These are phyloP conservation scores for Eilema caniola DNA, from an alignment of 2,888 invertebrate species.

Conservation along the genomic window DNA sequence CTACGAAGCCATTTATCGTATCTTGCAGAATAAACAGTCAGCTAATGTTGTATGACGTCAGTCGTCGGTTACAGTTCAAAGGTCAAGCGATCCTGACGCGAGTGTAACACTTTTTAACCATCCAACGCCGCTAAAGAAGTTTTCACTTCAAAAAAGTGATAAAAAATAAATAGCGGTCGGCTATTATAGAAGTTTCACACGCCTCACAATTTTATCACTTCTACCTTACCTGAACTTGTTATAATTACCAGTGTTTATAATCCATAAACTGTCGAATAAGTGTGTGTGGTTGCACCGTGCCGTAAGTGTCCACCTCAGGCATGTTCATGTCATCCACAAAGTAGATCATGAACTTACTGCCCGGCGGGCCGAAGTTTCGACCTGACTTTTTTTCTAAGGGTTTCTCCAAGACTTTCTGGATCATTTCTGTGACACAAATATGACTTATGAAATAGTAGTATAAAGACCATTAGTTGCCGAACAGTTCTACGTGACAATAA, in stretches of 20 bases:
- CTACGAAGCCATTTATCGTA: too few relatives aligned
- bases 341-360: slow-evolving; percentile 96
- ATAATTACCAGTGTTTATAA: slow-evolving; percentile 94
- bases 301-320: slow-evolving; percentile 98
- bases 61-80: too few relatives aligned
- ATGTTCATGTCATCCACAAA: slow-evolving; percentile 99
- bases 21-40: too few relatives aligned
- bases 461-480: not conserved
- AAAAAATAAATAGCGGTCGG: too few relatives aligned
- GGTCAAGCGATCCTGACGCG: too few relatives aligned
- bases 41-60: too few relatives aligned
- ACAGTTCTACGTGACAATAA: not conserved
- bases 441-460: not conserved
- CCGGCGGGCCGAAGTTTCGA: slow-evolving; percentile 96
- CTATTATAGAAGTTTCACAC: too few relatives aligned
- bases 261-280: slow-evolving; percentile 97
- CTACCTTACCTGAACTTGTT: too few relatives aligned
- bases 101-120: too few relatives aligned
- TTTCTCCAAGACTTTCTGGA: slow-evolving; percentile 95
- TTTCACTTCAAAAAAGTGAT: too few relatives aligned
- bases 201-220: too few relatives aligned
- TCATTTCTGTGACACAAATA: slow-evolving; percentile 88
- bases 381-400: slow-evolving; percentile 98
- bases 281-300: slow-evolving; percentile 98
- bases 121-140: too few relatives aligned